phyloP scores from a whole-genome alignment of 2,113 vertebrate genomes.

The Donacobius atricapilla region DNA sequence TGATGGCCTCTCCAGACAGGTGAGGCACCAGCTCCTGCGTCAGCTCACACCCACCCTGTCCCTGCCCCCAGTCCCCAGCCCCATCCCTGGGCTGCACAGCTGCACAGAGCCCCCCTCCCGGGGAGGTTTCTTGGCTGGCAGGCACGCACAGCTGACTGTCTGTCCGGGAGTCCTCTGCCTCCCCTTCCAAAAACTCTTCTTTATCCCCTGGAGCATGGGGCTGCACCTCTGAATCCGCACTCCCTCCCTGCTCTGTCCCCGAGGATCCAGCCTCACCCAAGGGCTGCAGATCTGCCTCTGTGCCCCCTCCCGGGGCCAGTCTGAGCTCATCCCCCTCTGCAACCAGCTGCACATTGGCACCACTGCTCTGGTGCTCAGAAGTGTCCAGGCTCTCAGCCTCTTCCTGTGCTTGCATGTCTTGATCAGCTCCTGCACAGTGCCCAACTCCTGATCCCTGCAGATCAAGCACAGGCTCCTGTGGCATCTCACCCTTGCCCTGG shows the following conservation, averaged over 20 bases:
- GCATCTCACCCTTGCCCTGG: too few species aligned
- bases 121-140: neutral
- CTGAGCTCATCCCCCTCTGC: neutral
- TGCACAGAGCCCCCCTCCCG: neutral
- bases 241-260: neutral
- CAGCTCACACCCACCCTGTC: neutral
- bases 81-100: rapidly evolving
- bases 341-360: rapidly evolving
- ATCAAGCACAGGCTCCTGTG: too few species aligned
- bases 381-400: neutral
- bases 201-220: rapidly evolving
- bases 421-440: rapidly evolving
- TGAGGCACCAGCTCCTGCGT: neutral
- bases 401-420: rapidly evolving
- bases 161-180: neutral
- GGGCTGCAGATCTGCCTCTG: neutral
- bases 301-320: rapidly evolving
- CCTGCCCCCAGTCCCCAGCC: neutral
- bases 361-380: rapidly evolving
- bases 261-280: rapidly evolving
- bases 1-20: neutral
- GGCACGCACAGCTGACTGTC: rapidly evolving
- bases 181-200: neutral
- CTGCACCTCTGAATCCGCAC: rapidly evolving
- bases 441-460: too few species aligned